phyloP scores from a whole-genome alignment of 2,113 vertebrate genomes.

The Bubo scandiacus region DNA sequence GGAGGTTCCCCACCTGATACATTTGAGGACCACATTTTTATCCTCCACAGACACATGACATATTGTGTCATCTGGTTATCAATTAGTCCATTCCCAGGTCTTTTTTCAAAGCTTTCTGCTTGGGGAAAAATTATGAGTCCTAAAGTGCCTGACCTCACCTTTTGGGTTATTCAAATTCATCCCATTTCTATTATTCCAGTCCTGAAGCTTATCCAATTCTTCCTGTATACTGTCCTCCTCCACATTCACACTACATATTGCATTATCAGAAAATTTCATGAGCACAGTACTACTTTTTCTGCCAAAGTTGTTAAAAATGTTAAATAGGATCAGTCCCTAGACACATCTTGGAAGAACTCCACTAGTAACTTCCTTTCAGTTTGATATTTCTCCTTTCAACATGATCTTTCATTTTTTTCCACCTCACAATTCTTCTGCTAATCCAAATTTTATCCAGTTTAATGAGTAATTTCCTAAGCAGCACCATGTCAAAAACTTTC shows the following conservation, averaged over 20 bases:
- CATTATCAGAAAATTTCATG: constrained; percentile 63
- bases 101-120: constrained; percentile 30
- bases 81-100: neutral
- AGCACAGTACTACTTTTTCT: constrained; percentile 42
- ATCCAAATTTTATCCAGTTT: constrained; percentile 46
- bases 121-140: neutral
- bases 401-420: constrained; percentile 25
- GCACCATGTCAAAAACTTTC: neutral
- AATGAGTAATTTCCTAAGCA: constrained; percentile 37
- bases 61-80: neutral
- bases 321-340: constrained; percentile 60
- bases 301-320: constrained; percentile 67
- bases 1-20: neutral
- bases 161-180: constrained; percentile 41
- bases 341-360: constrained; percentile 58
- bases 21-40: neutral
- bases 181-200: constrained; percentile 41
- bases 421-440: constrained; percentile 45
- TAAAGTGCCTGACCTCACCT: constrained; percentile 35
- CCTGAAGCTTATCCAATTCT: constrained; percentile 32
- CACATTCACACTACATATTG: constrained; percentile 64
- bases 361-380: constrained; percentile 56
- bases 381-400: constrained; percentile 52
- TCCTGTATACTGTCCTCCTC: constrained; percentile 57
- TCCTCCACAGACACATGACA: neutral